phyloP scores from a whole-genome alignment of 2,888 invertebrate species.

The Nemotelus nigrinus region DNA sequence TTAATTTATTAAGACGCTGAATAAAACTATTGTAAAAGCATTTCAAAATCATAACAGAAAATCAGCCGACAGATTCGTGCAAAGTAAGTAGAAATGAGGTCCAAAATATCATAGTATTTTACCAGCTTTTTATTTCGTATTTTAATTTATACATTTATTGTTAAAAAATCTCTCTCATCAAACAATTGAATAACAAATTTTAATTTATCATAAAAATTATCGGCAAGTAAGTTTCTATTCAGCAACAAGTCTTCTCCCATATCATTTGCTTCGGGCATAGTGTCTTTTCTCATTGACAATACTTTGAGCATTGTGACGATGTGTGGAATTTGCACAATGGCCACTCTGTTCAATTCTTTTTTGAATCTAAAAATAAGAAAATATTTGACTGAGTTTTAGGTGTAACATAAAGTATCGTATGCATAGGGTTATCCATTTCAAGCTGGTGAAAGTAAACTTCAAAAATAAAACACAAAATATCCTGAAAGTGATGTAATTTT shows the following conservation, averaged over 20 bases:
- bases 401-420: too few relatives aligned
- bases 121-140: too few relatives aligned
- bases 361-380: conserved; percentile 57
- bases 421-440: too few relatives aligned
- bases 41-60: too few relatives aligned
- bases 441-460: neutral
- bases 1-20: too few relatives aligned
- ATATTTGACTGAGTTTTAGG: neutral
- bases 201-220: conserved; percentile 60
- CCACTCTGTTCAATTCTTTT: conserved; percentile 64
- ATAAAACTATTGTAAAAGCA: too few relatives aligned
- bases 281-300: conserved; percentile 65
- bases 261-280: conserved; percentile 65
- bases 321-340: conserved; percentile 65
- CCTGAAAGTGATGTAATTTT: too few relatives aligned
- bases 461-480: neutral
- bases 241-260: conserved; percentile 63
- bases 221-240: conserved; percentile 60
- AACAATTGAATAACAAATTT: conserved; percentile 60
- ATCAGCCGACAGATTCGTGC: too few relatives aligned
- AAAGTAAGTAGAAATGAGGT: too few relatives aligned
- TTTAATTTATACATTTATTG: too few relatives aligned
- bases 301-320: conserved; percentile 67
- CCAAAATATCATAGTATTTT: too few relatives aligned
- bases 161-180: conserved; percentile 56